Base-by-base conservation (phyloP, 2,113 vertebrate genomes). In the Marcusenius ussheri region DNA sequence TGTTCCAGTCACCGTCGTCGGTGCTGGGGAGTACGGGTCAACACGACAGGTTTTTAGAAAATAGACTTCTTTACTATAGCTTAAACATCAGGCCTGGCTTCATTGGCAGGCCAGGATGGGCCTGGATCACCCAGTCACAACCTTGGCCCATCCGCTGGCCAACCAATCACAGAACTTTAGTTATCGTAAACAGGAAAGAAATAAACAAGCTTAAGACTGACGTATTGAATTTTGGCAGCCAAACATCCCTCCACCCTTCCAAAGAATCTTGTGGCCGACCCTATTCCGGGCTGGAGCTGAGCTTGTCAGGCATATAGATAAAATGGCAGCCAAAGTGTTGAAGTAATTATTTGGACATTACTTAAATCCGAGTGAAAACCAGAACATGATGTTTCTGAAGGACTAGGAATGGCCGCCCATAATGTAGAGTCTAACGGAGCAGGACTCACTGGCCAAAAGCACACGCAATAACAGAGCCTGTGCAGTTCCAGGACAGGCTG, bases 371-470 rank as follows among this genome's bases (percentile, higher is more conserved):
- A 42, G 35, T 42, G 31, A 42, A 80, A 42, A 35, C 31, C 74
- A 42, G 74, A 80, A 80, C 74, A 80, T 80, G 4, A 39, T 80
- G 35, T 80, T 80, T 80, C 31, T 39, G 15, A 15, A 77, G 15
- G 70, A 15, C 70, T 19, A 80, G 15, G 35, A 39, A 42, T 19
- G 39, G 31, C 15, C 31, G 6, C 35, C 74, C 74, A 6, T 42
- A 17, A 39, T 42, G 15, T 17, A 46, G n/a, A 21, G 24, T 62
- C n/a, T 53, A 15, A 45, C 8, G 1, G 8, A 39, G 5, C 21
- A 24, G 50, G 58, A 91, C 97, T 92, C 96, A 99, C 98, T 97
- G 96, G 77, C 98, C 98, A 0, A 97, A 99, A 0, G 97, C 96
- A 91, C 98, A 98, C 0, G 96, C 97, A 24, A 99, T 49, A 6